A percentile compares a stretch with the other conserved stretches of the same genome.
These are phyloP conservation scores for Timema cristinae DNA, from an alignment of 2,888 invertebrate genomes.

Conservation along the genomic window DNA sequence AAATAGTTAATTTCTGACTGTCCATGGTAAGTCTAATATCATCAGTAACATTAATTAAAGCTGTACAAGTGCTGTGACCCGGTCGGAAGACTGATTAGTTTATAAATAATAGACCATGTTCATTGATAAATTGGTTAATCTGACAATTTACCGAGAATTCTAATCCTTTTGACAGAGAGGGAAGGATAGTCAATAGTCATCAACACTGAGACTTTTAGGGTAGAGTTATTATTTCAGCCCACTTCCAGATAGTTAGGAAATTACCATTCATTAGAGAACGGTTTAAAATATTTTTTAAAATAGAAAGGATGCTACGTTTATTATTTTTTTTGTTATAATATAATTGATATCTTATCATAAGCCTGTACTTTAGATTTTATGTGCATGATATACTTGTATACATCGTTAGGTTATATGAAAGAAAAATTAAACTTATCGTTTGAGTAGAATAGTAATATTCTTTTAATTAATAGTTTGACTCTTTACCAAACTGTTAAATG, in stretches of 20 bases:
- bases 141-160: background rate
- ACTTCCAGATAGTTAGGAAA: background rate
- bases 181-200: background rate
- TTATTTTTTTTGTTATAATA: too few relatives aligned
- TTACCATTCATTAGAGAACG: background rate
- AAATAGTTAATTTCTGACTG: background rate
- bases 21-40: constrained; percentile 11
- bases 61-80: constrained; percentile 13
- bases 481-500: too few relatives aligned
- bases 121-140: background rate
- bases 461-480: too few relatives aligned
- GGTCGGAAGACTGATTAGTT: background rate
- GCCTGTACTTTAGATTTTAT: too few relatives aligned
- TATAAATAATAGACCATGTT: background rate
- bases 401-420: too few relatives aligned
- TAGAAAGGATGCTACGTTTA: too few relatives aligned
- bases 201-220: background rate
- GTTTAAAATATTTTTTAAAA: too few relatives aligned
- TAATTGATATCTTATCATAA: too few relatives aligned
- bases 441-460: too few relatives aligned
- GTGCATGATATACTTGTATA: too few relatives aligned
- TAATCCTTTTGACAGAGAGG: background rate
- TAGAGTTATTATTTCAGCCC: background rate
- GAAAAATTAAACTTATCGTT: too few relatives aligned
- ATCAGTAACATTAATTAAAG: constrained; percentile 11